Percentiles rank a stretch among this genome's conserved stretches.
Conservation (phyloP, 1,140 invertebrate species). For the Phortica variegata region DNA sequence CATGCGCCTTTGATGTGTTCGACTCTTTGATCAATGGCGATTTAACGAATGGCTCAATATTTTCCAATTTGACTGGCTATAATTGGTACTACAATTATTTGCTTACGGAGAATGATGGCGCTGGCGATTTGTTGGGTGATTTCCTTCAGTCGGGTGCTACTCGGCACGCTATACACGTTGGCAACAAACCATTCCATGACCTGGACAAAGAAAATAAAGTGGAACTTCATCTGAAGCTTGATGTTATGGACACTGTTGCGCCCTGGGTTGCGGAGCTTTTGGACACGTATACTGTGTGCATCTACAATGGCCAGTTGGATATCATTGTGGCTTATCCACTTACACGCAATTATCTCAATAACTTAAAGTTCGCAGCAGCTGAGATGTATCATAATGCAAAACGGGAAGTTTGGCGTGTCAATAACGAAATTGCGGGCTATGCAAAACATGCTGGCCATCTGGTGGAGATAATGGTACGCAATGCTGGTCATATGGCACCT, state of each 20-base stretch:
- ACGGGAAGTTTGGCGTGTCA: conserved; percentile 70
- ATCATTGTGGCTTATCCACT: conserved; percentile 80
- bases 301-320: conserved; percentile 84
- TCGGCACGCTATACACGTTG: conserved; percentile 78
- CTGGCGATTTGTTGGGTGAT: conserved; percentile 49
- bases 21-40: conserved; percentile 74
- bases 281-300: conserved; percentile 68
- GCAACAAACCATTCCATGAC: conserved; percentile 70
- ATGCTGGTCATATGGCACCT: conserved; percentile 84
- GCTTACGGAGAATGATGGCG: conserved; percentile 58
- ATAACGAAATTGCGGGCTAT: conserved; percentile 74
- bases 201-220: conserved; percentile 61
- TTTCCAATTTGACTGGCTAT: conserved; percentile 78
- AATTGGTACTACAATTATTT: conserved; percentile 81
- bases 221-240: conserved; percentile 69
- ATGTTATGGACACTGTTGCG: conserved; percentile 82
- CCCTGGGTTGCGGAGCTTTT: conserved; percentile 72
- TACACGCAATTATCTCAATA: conserved; percentile 71
- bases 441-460: conserved; percentile 71
- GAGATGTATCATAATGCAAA: conserved; percentile 66
- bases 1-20: conserved; percentile 69
- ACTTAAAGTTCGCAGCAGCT: conserved; percentile 68
- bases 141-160: conserved; percentile 65
- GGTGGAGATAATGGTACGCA: conserved; percentile 76
- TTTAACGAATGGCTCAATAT: conserved; percentile 65